Base-by-base conservation (phyloP, 2,113 vertebrate species). In the Ovis canadensis region DNA sequence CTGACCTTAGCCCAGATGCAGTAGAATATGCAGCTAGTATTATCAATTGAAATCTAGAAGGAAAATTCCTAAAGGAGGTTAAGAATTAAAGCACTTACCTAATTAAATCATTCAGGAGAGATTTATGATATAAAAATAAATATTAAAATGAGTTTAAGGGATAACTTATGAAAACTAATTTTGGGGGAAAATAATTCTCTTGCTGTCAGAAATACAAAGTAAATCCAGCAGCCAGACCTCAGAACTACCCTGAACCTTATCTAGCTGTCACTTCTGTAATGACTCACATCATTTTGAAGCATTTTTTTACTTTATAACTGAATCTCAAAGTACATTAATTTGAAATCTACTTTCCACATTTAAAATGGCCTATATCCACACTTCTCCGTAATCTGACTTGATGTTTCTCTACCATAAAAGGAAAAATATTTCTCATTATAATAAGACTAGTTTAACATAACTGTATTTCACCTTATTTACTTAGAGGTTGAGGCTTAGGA, bases 101-200 rank as follows among this genome's bases (percentile, higher is more conserved):
- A 85, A 85, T 94, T 91, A 97, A 96, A 45, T 93, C 85, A 92
- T 60, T 50, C 43, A 43, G n/a, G n/a, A 85, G 80, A 71, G 31
- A 55, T 25, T 71, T 88, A 88, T 16, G n/a, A 77, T 43, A 91
- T 57, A 43, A 97, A 94, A 93, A 77, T 97, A 85, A 96, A 81
- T 77, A 62, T 57, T 57, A 64, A 90, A 90, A 91, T 64, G 16
- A 93, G 6, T 25, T 88, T 92, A 94, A 90, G 15, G 48, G 82
- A 64, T 59, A 96, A 88, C 5, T 31, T 27, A 55, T 87, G 16
- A 87, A 64, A 86, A 67, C 59, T 82, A 93, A 96, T 91, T 74
- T 93, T 64, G 81, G 27, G 36, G 21, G n/a, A 40, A 89, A 62
- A 71, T 54, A 97, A 94, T 88, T 93, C 9, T 93, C 77, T 67